A percentile compares a stretch with the other conserved stretches of the same genome.
phyloP scores from a whole-genome alignment of 2,113 vertebrate species.

The Corapipo altera region DNA sequence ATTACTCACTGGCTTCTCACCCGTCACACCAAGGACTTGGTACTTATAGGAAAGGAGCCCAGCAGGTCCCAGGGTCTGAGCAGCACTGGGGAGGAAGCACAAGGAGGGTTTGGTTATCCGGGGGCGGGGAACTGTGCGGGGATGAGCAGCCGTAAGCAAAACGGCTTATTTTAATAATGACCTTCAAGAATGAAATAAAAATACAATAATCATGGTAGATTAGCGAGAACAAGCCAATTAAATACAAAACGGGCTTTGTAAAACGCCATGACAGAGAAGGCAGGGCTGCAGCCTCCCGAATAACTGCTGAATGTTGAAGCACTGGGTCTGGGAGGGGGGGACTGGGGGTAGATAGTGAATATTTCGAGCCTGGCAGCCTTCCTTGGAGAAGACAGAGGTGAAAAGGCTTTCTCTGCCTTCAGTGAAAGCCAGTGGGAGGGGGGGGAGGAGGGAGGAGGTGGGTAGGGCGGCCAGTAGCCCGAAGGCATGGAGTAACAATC shows the following conservation, averaged over 20 bases:
- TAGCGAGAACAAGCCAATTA: slow-evolving; percentile 76
- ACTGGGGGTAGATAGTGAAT: slow-evolving; percentile 10
- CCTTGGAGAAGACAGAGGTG: slow-evolving; percentile 24
- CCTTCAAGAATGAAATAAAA: slow-evolving; percentile 74
- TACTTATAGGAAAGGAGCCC: background rate
- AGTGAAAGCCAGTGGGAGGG: background rate
- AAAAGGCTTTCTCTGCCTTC: slow-evolving; percentile 48
- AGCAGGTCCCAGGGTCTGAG: background rate
- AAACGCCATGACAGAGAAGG: slow-evolving; percentile 27
- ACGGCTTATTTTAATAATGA: slow-evolving; percentile 71
- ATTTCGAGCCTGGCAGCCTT: slow-evolving; percentile 40
- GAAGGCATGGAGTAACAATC: slow-evolving; percentile 67
- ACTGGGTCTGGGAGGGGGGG: background rate
- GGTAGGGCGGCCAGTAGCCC: background rate
- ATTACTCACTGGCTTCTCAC: background rate
- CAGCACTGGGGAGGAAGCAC: background rate
- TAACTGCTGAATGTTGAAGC: slow-evolving; percentile 34
- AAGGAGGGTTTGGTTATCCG: background rate
- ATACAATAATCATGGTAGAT: slow-evolving; percentile 65
- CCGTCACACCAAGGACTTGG: background rate
- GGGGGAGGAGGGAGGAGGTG: background rate
- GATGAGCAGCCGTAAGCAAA: slow-evolving; percentile 20
- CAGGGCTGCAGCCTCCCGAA: background rate
- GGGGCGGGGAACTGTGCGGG: background rate
- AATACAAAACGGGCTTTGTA: slow-evolving; percentile 36